Base-by-base conservation (phyloP, 2,113 vertebrate genomes). In the Shinisaurus crocodilurus region DNA sequence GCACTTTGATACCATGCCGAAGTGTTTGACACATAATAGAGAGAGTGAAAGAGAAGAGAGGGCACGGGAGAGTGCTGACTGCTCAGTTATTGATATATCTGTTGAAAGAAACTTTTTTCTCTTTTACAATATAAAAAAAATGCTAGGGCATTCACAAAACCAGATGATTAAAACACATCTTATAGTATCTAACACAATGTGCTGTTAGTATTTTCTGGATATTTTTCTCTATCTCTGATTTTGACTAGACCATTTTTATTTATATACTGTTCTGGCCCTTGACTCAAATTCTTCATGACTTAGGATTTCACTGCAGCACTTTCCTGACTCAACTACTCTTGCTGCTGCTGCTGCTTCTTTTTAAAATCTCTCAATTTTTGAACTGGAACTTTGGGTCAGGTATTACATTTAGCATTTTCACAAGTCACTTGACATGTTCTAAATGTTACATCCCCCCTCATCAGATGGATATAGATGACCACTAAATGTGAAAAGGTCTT, bases 351-450 rank as follows among this genome's bases (percentile, higher is more conserved):
- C 16, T 63, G 16, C 60, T 15, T 45, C 32, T 94, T 91, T 92
- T 89, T 34, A 57, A 85, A 92, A 88, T 74, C 34, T 0, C 70
- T 79, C 32, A 67, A 6, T 0, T 85, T 94, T 91, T 91, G 85
- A 88, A 91, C 94, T 93, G 85, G 83, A 90, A 89, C 89, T 90
- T 90, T 87, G 91, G 88, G 92, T 92, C 88, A 91, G 74, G 89
- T 95, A 79, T 82, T 57, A 79, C 84, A 85, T 87, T 90, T 87
- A 82, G 0, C 91, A 54, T 88, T 76, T 74, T 72, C 37, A n/a
- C 50, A 20, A 18, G 74, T 88, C 79, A 91, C 72, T 45, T 89
- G 77, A 32, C 23, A 77, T 82, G 93, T 82, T 37, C 1, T 57
- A 70, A 86, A 89, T 63, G 48, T 60, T 90, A 90, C 57, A 90